phyloP scores from a whole-genome alignment of 2,888 invertebrate genomes.

The Hermaeophaga mercurialis region DNA sequence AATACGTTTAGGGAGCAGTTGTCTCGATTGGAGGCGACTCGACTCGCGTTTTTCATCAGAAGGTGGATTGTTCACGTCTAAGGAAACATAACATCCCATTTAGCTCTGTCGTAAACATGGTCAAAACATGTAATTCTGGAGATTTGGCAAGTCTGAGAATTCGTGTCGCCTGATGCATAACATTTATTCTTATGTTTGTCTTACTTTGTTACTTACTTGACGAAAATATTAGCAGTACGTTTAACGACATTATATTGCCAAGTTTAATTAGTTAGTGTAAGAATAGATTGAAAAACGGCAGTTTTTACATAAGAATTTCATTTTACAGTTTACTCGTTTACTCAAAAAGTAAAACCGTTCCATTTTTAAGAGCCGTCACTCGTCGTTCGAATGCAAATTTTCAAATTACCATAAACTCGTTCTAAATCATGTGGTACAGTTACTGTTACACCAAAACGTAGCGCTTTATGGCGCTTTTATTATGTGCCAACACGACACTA shows the following conservation, averaged over 20 bases:
- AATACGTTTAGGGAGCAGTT: too few species aligned
- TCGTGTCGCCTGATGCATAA: constrained; percentile 36
- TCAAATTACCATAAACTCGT: constrained; percentile 18
- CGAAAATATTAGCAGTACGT: too few species aligned
- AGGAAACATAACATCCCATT: background rate
- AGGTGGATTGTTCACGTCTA: background rate
- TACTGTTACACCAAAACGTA: constrained; percentile 17
- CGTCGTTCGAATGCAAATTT: background rate
- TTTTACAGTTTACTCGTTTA: too few species aligned
- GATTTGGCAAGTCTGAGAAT: constrained; percentile 39
- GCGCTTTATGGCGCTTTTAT: constrained; percentile 31
- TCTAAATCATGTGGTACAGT: constrained; percentile 20
- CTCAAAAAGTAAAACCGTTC: too few species aligned
- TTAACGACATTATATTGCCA: too few species aligned
- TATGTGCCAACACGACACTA: constrained; percentile 31
- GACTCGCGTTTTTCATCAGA: background rate
- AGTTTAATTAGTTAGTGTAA: too few species aligned
- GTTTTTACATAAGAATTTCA: too few species aligned
- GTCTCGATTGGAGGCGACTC: too few species aligned
- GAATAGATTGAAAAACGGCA: too few species aligned
- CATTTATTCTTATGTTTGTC: constrained; percentile 35
- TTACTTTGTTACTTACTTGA: too few species aligned
- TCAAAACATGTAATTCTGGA: constrained; percentile 20
- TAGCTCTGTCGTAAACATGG: background rate
- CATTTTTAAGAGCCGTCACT: too few species aligned